A percentile compares a stretch with the other conserved stretches of the same genome.
phyloP scores from a whole-genome alignment of 2,797 vertebrate genomes.

The Trematocara caparti region DNA sequence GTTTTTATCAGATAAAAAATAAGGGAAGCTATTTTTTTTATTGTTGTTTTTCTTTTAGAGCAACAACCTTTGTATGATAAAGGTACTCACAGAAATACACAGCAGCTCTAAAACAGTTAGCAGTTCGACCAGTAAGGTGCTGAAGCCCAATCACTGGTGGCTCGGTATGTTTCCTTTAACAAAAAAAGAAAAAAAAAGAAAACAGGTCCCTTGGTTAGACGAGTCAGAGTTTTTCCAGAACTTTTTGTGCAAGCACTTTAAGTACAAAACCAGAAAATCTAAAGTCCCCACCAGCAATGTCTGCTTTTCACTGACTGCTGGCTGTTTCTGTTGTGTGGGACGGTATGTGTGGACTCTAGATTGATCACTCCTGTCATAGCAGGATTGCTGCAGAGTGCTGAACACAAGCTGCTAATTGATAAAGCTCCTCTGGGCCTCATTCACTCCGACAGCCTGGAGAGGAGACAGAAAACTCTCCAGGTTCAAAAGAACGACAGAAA shows the following conservation, averaged over 20 bases:
- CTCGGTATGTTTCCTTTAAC: not conserved
- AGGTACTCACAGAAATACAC: not conserved
- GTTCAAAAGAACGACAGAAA: not conserved
- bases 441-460: conserved; percentile 4
- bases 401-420: conserved; percentile 50
- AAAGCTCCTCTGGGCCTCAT: conserved; percentile 41
- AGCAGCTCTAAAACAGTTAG: not conserved
- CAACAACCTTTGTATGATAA: not conserved
- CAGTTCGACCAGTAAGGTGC: not conserved
- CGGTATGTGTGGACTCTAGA: conserved; percentile 15
- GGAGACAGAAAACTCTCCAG: conserved; percentile 12
- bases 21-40: not conserved
- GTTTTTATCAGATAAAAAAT: not conserved
- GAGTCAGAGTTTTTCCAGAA: not conserved
- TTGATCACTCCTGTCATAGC: conserved; percentile 44
- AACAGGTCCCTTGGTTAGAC: not conserved
- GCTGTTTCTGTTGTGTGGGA: not conserved
- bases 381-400: conserved; percentile 39
- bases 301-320: not conserved
- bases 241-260: not conserved
- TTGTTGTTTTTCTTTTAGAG: not conserved
- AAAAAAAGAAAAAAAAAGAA: not conserved
- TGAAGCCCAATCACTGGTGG: not conserved
- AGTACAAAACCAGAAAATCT: not conserved
- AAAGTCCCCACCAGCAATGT: not conserved